Evolutionary conservation across 1,140 invertebrate genomes (phyloP), one percentile per base, ranked within the genome.

Genomic region (Drosophila pectinifera): DNA sequence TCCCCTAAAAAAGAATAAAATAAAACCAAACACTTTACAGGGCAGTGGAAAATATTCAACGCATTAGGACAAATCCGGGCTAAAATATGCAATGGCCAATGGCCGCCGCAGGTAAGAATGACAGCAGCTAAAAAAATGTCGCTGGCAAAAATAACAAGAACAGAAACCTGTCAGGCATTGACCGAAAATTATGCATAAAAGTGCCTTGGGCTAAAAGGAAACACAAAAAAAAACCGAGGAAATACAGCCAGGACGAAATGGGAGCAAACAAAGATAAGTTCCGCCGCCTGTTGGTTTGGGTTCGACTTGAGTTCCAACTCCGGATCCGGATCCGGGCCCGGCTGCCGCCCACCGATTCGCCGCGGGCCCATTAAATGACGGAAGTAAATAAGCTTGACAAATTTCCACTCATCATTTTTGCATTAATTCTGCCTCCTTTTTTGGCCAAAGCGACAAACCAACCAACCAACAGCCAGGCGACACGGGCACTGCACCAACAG

Each of bases 371-470:
- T 89, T 90, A 90, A 91, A 78, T 91, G 77, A 88, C 88, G 89
- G 80, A 91, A 91, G 89, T 89, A 91, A 91, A 91, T 91, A 91
- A 91, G 89, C 89, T 89, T 91, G 89, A 91, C 90, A 91, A 91
- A 91, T 91, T 91, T 91, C 85, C 84, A 90, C 89, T 91, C 89
- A 91, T 91, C 84, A 91, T 91, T 91, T 91, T 91, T 91, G 80
- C 89, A 91, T 91, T 91, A 91, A 91, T 91, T 91, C 89, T 56
- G 89, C 74, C 89, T 91, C 77, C 80, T 91, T 91, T 90, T 64
- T 65, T 64, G 61, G 45, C 36, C 61, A 51, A 82, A 84, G 49
- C 70, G 67, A 74, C 79, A 74, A 74, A 64, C 70, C 73, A 79
- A 69, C 79, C 73, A 74, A 64, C 69, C 54, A 78, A 78, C 78